phyloP scores from a whole-genome alignment of 2,113 vertebrate species.

The Heloderma charlesbogerti region DNA sequence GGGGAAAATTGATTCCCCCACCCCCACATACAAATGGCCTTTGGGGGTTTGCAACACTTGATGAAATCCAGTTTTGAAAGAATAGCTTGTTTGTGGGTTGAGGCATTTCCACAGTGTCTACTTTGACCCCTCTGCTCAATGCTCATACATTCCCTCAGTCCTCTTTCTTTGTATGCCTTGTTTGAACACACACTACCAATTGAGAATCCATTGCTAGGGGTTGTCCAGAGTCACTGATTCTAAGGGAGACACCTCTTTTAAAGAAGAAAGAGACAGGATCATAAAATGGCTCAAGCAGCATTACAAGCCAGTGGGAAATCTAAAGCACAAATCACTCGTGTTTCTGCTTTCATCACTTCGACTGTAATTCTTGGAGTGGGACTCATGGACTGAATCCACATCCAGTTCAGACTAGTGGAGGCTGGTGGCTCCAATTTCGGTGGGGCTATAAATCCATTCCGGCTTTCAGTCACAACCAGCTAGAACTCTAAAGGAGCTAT shows the following conservation, averaged over 20 bases:
- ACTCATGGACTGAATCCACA: neutral
- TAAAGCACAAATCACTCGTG: neutral
- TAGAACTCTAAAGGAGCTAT: no score
- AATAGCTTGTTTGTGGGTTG: conserved; percentile 56
- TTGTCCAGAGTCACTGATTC: no score
- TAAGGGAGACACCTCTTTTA: neutral
- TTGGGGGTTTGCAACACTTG: conserved; percentile 38
- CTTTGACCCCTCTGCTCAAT: conserved; percentile 1
- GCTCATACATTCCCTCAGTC: neutral
- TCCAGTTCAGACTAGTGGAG: no score
- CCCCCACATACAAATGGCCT: conserved; percentile 51
- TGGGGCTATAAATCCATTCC: no score
- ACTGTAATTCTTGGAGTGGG: neutral
- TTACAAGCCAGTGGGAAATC: neutral
- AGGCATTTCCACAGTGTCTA: conserved; percentile 41
- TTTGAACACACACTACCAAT: neutral
- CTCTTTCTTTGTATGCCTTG: neutral
- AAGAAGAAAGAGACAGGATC: neutral
- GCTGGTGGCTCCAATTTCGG: no score
- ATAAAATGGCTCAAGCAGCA: neutral
- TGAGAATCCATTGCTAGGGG: neutral
- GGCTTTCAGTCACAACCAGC: no score
- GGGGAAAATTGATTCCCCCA: conserved; percentile 33
- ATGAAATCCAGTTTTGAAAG: conserved; percentile 56
- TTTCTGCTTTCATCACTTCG: neutral